Conservation (phyloP, 2,113 vertebrate species). For the Rana temporaria region DNA sequence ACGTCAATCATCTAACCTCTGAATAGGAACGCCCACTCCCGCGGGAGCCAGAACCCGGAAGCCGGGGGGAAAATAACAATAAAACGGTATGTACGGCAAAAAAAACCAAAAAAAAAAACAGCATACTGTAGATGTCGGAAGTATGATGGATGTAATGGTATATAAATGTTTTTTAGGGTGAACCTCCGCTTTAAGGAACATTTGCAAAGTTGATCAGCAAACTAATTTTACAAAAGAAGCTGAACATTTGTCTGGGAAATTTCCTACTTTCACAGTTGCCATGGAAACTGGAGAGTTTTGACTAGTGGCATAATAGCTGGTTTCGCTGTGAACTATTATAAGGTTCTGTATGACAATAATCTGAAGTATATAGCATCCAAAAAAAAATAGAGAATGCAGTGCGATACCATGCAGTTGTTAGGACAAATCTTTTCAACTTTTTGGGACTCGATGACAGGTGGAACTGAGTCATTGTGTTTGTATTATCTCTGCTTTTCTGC, state of each 20-base stretch:
- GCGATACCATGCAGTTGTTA: background rate
- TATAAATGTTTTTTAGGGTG: too few relatives aligned
- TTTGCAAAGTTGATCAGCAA: slow-evolving; percentile 22
- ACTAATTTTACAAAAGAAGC: slow-evolving; percentile 43
- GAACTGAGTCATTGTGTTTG: background rate
- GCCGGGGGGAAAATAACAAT: too few relatives aligned
- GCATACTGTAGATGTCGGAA: too few relatives aligned
- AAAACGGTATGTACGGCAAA: too few relatives aligned
- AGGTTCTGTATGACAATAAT: slow-evolving; percentile 32
- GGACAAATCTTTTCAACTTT: slow-evolving; percentile 3
- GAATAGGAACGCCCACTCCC: too few relatives aligned
- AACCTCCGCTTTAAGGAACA: too few relatives aligned
- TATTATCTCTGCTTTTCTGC: too few relatives aligned
- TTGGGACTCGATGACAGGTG: background rate
- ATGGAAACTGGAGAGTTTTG: slow-evolving; percentile 38
- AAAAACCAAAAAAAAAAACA: too few relatives aligned
- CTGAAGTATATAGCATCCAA: slow-evolving; percentile 5
- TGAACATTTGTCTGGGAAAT: slow-evolving; percentile 20
- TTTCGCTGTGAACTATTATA: slow-evolving; percentile 21
- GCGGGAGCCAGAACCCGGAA: too few relatives aligned
- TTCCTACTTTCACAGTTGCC: slow-evolving; percentile 11
- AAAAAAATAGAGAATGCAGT: slow-evolving; percentile 5
- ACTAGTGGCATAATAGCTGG: slow-evolving; percentile 23
- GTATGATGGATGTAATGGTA: too few relatives aligned
- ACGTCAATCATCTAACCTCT: too few relatives aligned